phyloP scores from a whole-genome alignment of 2,888 invertebrate species.

The Spicauda simplicius region DNA sequence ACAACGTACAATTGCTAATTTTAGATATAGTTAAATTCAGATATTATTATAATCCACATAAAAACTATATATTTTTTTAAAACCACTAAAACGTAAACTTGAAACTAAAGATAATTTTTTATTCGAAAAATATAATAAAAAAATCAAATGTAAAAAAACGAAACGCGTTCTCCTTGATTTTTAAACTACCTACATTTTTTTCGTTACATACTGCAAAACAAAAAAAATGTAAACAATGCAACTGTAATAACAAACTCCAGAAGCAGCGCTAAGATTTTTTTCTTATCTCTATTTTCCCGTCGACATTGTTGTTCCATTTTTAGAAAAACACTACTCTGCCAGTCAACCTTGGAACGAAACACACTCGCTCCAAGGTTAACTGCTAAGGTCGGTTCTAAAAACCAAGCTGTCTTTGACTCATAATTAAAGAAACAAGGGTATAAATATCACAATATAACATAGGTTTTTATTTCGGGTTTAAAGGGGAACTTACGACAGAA shows the following conservation, averaged over 20 bases:
- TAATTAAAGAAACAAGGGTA: constrained; percentile 17
- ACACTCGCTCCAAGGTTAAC: constrained; percentile 24
- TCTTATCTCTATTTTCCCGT: constrained; percentile 11
- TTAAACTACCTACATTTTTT: no score
- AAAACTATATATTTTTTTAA: no score
- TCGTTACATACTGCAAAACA: no score
- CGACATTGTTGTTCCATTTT: constrained; percentile 26
- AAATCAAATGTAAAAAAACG: no score
- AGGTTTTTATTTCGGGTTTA: neutral
- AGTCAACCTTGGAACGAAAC: constrained; percentile 28
- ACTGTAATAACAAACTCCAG: constrained; percentile 9
- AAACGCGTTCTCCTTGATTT: no score
- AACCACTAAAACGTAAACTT: no score
- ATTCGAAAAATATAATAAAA: no score
- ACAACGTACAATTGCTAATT: no score
- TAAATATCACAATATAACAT: neutral
- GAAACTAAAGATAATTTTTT: no score
- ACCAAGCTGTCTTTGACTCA: constrained; percentile 21
- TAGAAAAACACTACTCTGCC: constrained; percentile 28
- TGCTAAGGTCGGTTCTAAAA: constrained; percentile 26
- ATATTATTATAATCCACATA: no score
- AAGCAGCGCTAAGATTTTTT: constrained; percentile 9
- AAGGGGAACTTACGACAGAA: neutral
- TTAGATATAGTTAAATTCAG: no score
- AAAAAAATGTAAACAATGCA: neutral